Percentiles rank a stretch among this genome's conserved stretches.
These are phyloP conservation scores for Vireo griseus DNA, from an alignment of 2,797 vertebrate species.

Conservation along the genomic window DNA sequence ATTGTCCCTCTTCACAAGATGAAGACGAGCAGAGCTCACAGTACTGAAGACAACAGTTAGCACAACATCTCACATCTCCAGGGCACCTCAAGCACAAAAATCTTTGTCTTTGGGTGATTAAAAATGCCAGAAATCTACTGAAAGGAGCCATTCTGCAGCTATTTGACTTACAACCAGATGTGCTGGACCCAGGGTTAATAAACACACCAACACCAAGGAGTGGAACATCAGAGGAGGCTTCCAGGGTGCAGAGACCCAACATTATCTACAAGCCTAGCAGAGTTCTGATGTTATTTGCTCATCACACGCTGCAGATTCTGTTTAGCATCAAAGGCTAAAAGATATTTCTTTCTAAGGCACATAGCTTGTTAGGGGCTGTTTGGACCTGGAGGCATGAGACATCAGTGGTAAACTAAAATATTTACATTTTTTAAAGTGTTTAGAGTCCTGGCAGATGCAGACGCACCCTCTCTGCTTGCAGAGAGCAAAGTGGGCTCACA, in stretches of 20 bases:
- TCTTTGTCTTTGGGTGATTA: background rate
- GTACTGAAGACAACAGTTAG: background rate
- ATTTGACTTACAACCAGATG: background rate
- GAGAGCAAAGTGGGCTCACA: background rate
- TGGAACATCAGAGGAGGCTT: background rate
- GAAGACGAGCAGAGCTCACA: background rate
- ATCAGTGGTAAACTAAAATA: background rate
- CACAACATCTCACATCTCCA: background rate
- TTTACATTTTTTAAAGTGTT: background rate
- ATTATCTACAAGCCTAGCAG: background rate
- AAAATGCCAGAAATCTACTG: background rate
- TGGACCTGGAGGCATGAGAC: background rate
- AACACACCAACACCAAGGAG: background rate
- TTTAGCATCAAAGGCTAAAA: background rate
- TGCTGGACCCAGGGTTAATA: background rate
- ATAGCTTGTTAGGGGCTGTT: background rate
- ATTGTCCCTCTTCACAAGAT: background rate
- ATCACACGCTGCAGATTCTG: background rate
- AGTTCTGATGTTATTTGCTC: background rate
- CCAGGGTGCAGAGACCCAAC: background rate
- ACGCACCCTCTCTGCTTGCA: background rate
- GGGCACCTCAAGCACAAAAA: background rate
- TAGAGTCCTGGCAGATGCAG: background rate
- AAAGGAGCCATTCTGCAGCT: background rate
- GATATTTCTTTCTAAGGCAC: background rate